These are phyloP conservation scores for Echinops telfairi DNA, from an alignment of 2,113 vertebrate genomes.

Conservation along the genomic window DNA sequence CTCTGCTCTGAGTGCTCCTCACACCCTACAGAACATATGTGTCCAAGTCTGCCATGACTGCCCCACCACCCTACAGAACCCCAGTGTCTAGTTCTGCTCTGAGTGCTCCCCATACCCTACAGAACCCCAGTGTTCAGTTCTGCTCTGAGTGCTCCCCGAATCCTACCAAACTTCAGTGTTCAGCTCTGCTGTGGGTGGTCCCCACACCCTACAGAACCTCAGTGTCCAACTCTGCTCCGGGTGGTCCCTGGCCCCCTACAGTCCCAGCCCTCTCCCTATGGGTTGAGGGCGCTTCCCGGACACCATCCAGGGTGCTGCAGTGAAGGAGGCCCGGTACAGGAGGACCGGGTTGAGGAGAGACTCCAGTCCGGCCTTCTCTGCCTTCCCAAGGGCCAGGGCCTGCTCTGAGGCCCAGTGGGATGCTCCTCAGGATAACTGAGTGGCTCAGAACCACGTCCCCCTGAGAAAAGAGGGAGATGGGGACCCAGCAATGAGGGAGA, in stretches of 20 bases:
- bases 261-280: neutral
- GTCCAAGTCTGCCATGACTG: neutral
- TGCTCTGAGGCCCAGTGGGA: neutral
- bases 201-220: no score
- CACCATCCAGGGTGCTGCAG: neutral
- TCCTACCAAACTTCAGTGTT: no score
- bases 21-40: neutral
- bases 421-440: conserved; percentile 2
- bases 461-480: neutral
- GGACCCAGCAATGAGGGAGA: neutral
- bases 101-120: no score
- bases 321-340: neutral
- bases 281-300: neutral
- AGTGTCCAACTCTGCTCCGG: neutral
- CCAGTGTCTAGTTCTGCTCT: no score
- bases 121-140: neutral
- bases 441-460: conserved; percentile 3
- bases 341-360: conserved; percentile 33
- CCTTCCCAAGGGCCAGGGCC: neutral
- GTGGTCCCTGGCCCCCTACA: neutral
- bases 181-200: no score
- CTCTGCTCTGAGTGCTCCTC: neutral
- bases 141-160: no score
- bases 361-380: neutral
- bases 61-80: no score